Evolutionary conservation across 2,113 vertebrate species (phyloP).

Genomic region (Zingel zingel): DNA sequence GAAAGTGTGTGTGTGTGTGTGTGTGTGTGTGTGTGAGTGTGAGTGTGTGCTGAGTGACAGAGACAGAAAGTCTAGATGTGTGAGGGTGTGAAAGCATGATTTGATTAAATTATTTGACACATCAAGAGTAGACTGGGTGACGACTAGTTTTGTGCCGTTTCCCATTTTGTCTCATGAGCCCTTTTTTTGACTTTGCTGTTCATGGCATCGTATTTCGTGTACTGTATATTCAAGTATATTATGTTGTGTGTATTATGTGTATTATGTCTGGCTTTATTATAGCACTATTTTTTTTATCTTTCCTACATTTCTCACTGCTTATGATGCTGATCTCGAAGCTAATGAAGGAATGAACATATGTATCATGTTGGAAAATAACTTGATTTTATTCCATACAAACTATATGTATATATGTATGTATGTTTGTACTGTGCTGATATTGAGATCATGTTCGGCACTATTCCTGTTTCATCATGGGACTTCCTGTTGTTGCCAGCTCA

Average conservation of each 20-base stretch:
- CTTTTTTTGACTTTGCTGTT: neutral
- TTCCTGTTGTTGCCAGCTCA: constrained; percentile 44
- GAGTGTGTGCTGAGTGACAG: neutral
- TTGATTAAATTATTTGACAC: neutral
- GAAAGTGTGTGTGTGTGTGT: neutral
- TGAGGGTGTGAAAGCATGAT: neutral
- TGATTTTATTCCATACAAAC: neutral
- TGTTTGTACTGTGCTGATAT: neutral
- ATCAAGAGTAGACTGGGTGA: neutral
- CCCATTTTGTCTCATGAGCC: neutral
- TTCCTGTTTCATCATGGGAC: constrained; percentile 27
- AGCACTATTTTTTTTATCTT: neutral
- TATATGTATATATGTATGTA: too few species aligned
- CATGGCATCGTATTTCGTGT: neutral
- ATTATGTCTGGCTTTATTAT: neutral
- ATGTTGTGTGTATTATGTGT: too few species aligned
- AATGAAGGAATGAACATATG: neutral
- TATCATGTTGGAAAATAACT: neutral
- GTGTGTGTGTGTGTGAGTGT: neutral
- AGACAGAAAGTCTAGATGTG: constrained; percentile 42
- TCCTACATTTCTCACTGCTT: neutral
- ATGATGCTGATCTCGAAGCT: neutral
- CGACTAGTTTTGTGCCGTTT: neutral
- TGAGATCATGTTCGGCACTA: neutral
- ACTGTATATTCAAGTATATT: neutral